A percentile compares a stretch with the other conserved stretches of the same genome.
phyloP scores from a whole-genome alignment of 2,113 vertebrate genomes.

The Sprattus sprattus region DNA sequence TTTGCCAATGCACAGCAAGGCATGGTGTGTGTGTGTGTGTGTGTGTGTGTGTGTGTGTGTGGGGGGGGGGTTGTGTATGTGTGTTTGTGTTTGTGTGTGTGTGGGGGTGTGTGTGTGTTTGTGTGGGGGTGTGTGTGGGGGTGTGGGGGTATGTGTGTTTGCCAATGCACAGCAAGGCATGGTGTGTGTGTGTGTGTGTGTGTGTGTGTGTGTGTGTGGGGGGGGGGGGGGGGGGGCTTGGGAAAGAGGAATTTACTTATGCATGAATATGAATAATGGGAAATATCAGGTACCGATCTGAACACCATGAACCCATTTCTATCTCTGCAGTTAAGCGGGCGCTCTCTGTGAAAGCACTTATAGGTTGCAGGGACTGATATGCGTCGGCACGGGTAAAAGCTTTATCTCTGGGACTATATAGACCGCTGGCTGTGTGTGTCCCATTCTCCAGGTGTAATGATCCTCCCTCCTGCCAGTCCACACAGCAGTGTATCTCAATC shows the following conservation, averaged over 20 bases:
- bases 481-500: not conserved
- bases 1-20: not conserved
- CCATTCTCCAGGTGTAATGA: not conserved
- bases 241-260: conserved; percentile 8
- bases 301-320: not conserved
- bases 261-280: not conserved
- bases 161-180: not conserved
- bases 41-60: too few relatives aligned
- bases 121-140: too few relatives aligned
- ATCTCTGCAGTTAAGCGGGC: not conserved
- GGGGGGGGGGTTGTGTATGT: too few relatives aligned
- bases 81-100: too few relatives aligned
- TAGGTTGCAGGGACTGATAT: not conserved
- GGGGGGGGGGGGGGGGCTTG: not conserved
- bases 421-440: not conserved
- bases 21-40: too few relatives aligned
- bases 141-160: not conserved
- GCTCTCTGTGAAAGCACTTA: not conserved
- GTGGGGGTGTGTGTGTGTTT: too few relatives aligned
- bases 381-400: not conserved
- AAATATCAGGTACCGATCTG: not conserved
- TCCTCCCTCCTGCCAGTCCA: not conserved
- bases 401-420: not conserved
- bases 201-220: too few relatives aligned
- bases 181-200: not conserved